phyloP scores from a whole-genome alignment of 2,113 vertebrate genomes.

The Alligator sinensis region DNA sequence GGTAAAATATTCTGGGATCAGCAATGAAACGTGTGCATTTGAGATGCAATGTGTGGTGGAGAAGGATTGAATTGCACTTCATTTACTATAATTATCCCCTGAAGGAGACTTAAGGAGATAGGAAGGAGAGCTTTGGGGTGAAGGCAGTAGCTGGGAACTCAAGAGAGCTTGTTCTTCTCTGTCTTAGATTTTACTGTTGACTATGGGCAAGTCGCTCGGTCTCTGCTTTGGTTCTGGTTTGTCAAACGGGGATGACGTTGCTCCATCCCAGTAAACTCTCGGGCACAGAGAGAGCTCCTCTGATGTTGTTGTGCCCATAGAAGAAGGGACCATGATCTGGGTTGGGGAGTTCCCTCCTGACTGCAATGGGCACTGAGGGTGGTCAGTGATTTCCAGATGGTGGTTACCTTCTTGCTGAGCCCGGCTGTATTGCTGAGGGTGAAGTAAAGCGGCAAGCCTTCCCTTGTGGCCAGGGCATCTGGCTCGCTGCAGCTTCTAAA shows the following conservation, averaged over 20 bases:
- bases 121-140: not conserved
- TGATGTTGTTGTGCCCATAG: too few relatives aligned
- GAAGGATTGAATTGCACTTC: not conserved
- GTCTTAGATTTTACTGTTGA: not conserved
- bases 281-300: fast-evolving
- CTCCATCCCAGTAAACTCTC: not conserved
- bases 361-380: not conserved
- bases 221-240: not conserved
- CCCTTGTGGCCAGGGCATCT: slow-evolving; percentile 56
- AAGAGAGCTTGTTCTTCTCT: not conserved
- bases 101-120: not conserved
- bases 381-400: not conserved
- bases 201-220: not conserved
- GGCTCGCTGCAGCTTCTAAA: slow-evolving; percentile 69
- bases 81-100: not conserved
- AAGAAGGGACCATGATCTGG: too few relatives aligned
- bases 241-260: not conserved
- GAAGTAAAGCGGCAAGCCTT: slow-evolving; percentile 22
- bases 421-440: not conserved
- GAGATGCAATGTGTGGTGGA: not conserved
- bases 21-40: slow-evolving; percentile 27
- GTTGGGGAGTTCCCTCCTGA: not conserved
- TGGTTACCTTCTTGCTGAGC: slow-evolving; percentile 12
- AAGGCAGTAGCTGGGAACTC: not conserved
- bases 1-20: not conserved